phyloP scores from a whole-genome alignment of 1,140 invertebrate species.

The Drosophila melanica region DNA sequence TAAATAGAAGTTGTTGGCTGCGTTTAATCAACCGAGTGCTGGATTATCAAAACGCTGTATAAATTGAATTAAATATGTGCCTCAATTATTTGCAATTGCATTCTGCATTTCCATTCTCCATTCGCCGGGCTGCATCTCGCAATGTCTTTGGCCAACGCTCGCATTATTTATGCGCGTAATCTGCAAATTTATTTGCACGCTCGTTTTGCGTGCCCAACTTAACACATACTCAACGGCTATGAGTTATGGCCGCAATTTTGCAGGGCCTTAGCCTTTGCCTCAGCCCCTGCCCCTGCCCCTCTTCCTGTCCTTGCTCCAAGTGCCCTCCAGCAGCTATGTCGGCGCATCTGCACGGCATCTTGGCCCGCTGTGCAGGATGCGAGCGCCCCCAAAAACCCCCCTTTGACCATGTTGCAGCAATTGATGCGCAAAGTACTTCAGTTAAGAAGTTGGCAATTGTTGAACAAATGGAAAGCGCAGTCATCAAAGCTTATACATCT shows the following conservation, averaged over 20 bases:
- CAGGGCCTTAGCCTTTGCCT: neutral
- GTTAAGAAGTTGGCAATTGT: neutral
- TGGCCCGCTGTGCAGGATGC: constrained; percentile 28
- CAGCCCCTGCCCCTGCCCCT: no score
- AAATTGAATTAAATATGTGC: constrained; percentile 61
- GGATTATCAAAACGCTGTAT: constrained; percentile 19
- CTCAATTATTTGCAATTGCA: constrained; percentile 47
- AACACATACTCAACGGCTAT: constrained; percentile 47
- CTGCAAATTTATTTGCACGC: constrained; percentile 51
- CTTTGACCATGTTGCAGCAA: constrained; percentile 4
- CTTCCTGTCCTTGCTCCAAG: neutral
- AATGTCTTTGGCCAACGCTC: constrained; percentile 13
- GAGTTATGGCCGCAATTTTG: constrained; percentile 39
- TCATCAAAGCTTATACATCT: neutral
- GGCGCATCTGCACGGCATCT: constrained; percentile 10
- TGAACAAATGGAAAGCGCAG: neutral
- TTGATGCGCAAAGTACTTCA: neutral
- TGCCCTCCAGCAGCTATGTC: neutral
- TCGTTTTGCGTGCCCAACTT: constrained; percentile 35
- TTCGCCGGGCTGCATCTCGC: constrained; percentile 8
- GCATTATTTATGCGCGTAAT: constrained; percentile 53
- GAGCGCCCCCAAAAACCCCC: neutral
- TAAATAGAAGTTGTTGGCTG: constrained; percentile 57
- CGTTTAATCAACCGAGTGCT: constrained; percentile 37
- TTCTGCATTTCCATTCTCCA: constrained; percentile 23